Conservation (phyloP, 2,888 invertebrate genomes). For the Sesia bembeciformis region DNA sequence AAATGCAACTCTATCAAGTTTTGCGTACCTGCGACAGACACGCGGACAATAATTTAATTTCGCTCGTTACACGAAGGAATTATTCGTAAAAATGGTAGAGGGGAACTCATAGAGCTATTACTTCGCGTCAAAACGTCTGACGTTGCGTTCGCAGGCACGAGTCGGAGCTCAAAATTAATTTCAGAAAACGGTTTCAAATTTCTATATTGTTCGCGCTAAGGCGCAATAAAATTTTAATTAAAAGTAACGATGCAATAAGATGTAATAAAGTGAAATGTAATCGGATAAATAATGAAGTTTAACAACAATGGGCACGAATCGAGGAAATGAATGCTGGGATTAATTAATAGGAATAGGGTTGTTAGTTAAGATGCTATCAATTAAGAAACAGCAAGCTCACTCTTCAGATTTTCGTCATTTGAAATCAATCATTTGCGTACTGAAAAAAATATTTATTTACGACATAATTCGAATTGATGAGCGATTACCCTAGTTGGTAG, state of each 20-base stretch:
- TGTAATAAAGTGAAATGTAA: background rate
- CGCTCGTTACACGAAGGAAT: conserved; percentile 40
- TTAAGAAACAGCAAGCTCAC: too few species aligned
- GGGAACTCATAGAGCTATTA: conserved; percentile 53
- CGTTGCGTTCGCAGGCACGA: conserved; percentile 37
- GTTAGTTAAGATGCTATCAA: too few species aligned
- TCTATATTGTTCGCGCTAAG: background rate
- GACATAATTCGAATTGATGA: too few species aligned
- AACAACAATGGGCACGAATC: too few species aligned
- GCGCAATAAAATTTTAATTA: background rate
- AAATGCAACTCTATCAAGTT: conserved; percentile 5
- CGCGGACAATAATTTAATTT: conserved; percentile 51
- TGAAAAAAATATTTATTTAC: too few species aligned
- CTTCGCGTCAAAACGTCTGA: conserved; percentile 41
- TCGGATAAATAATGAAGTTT: too few species aligned
- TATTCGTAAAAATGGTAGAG: conserved; percentile 47
- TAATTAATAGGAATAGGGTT: too few species aligned
- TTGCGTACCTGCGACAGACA: conserved; percentile 28
- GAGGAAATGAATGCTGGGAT: too few species aligned
- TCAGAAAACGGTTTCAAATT: conserved; percentile 24
- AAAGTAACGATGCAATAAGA: background rate
- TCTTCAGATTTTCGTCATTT: too few species aligned
- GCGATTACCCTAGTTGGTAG: too few species aligned
- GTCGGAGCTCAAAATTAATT: conserved; percentile 43
- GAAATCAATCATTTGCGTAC: too few species aligned